Evolutionary conservation across 2,888 invertebrate genomes (phyloP), one percentile per base, ranked within the genome.

Genomic region (Erebia palarica): DNA sequence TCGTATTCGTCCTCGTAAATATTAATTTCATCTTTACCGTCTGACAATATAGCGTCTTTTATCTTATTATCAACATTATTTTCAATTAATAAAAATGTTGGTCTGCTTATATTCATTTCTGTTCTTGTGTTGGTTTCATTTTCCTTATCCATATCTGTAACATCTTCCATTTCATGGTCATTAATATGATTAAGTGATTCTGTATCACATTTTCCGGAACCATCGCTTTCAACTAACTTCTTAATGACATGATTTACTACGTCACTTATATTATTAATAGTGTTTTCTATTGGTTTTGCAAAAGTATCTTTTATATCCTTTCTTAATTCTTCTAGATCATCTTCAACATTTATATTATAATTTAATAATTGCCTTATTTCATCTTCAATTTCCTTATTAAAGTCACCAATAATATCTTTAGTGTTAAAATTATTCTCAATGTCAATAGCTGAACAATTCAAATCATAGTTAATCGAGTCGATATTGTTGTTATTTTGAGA

Each of bases 31-130:
- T 95, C 95, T 78, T 94, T 94, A 27, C 94, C 94, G 75, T 93
- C 94, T 7, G 95, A 95, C 65, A 95, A 83, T 79, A 94, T 93
- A 1, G 95, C 95, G 78, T 95, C 95, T 42, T 89, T 85, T 80
- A 95, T 93, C 82, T 94, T 94, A 75, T 82, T 83, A 74, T 88
- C 89, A 14, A 81, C 79, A 75, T 85, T 87, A 81, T 85, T 89
- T 76, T 91, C 90, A 81, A 93, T 81, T 69, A 87, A 81, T 79
- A 93, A 85, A 87, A 93, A 93, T 59, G 90, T 91, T 85, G 93
- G 93, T 82, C 92, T 90, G 79, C 84, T 89, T 74, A 89, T 77
- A 84, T 84, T 88, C 86, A 90, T 91, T 86, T 92, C 91, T 73
- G 84, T 90, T 79, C 84, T 83, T 16, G 82, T 83, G 76, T 91